Base-by-base conservation (phyloP, 2,888 invertebrate species). In the Gymnocheta viridis region DNA sequence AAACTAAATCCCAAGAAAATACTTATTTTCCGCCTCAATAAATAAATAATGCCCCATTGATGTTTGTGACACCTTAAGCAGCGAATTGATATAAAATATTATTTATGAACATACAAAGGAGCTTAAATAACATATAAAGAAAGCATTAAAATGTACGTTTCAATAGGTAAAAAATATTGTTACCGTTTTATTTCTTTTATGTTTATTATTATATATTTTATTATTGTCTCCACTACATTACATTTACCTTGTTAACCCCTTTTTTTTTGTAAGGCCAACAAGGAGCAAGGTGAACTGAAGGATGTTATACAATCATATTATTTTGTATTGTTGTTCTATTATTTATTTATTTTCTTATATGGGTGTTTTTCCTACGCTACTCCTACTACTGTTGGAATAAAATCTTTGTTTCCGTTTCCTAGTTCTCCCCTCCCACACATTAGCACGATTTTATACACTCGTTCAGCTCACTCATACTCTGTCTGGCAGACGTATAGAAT, bases 341-440 rank as follows among this genome's bases (percentile, higher is more conserved):
- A 24, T 38, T 38, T 19, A 17, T 41, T 58, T 29, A 3, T 17
- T 29, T 67, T 67, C 47, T 14, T 76, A 9, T 12, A 4, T 27
- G 7, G 2, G 4, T 47, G 17, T 35, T n/a, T 54, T 22, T 73
- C 4, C 14, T 14, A 66, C 19, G 19, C 14, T 78, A 17, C 22
- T 56, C 12, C 10, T 49, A 24, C 64, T 47, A 24, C 64, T 47
- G 64, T 49, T 64, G 4, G n/a, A 56, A 64, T 19, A 24, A 56
- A 79, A 35, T 79, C 24, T 54, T 60, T 44, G 74, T 74, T 74
- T 74, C 51, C 73, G 60, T 60, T 62, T 69, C 19, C 41, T 44
- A 38, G 29, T 35, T 44, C 29, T 17, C 38, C 4, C 38, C 38
- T 2, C 38, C 54, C 64, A 56, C 24, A 58, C 29, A 76, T 47